A percentile compares a stretch with the other conserved stretches of the same genome.
Conservation (phyloP, 1,140 invertebrate species). For the Neodiprion fabricii region DNA sequence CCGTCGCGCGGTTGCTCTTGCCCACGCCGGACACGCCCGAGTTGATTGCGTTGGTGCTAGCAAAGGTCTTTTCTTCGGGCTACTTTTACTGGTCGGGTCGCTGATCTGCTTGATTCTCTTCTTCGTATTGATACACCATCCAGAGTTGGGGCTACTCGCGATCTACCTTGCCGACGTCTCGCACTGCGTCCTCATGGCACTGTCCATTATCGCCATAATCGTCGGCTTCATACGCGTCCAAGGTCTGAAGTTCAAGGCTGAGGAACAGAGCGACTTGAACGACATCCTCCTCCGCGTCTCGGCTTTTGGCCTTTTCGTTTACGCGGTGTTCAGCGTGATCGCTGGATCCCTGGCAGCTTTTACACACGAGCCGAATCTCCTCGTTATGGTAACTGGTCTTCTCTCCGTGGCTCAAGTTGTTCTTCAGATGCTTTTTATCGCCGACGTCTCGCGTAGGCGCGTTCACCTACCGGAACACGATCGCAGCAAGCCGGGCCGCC, state of each 20-base stretch:
- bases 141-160: conserved; percentile 79
- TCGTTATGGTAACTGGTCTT: conserved; percentile 88
- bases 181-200: conserved; percentile 85
- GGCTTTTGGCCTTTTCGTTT: conserved; percentile 90
- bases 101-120: conserved; percentile 93
- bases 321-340: conserved; percentile 92
- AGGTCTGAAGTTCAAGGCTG: conserved; percentile 85
- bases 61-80: conserved; percentile 92
- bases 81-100: conserved; percentile 87
- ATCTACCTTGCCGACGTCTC: conserved; percentile 91
- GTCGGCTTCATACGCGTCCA: conserved; percentile 86
- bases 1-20: conserved; percentile 80
- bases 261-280: conserved; percentile 87
- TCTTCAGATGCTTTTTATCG: conserved; percentile 92
- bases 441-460: conserved; percentile 88
- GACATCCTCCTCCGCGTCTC: conserved; percentile 90
- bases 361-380: conserved; percentile 83
- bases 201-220: conserved; percentile 87
- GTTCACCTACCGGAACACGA: conserved; percentile 92
- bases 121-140: conserved; percentile 89
- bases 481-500: conserved; percentile 90
- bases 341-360: conserved; percentile 84
- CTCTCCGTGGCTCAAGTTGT: conserved; percentile 88
- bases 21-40: conserved; percentile 79
- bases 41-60: conserved; percentile 93